Percentiles rank a stretch among this genome's conserved stretches.
phyloP scores from a whole-genome alignment of 1,140 invertebrate species.

The Penaeus vannamei region DNA sequence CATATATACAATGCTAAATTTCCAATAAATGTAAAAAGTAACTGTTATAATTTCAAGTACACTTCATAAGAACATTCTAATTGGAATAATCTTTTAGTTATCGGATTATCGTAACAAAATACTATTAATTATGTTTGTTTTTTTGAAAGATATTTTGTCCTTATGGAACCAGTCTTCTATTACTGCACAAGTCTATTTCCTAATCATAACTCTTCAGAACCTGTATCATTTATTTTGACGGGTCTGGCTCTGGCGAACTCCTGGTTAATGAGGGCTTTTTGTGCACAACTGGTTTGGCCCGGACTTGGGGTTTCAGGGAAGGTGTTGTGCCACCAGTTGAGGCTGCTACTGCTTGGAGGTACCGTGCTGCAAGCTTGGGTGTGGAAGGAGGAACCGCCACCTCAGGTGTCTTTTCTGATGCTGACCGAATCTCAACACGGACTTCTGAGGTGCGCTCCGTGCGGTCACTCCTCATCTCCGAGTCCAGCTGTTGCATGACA shows the following conservation, averaged over 20 bases:
- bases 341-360: slow-evolving; percentile 66
- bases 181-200: too few species aligned
- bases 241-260: slow-evolving; percentile 60
- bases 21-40: too few species aligned
- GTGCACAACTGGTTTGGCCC: slow-evolving; percentile 64
- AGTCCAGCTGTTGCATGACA: slow-evolving; percentile 58
- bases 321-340: slow-evolving; percentile 54
- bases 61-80: too few species aligned
- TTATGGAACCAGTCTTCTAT: too few species aligned
- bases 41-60: too few species aligned
- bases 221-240: slow-evolving; percentile 44
- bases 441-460: slow-evolving; percentile 45
- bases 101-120: too few species aligned
- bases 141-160: too few species aligned
- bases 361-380: slow-evolving; percentile 64
- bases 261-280: slow-evolving; percentile 64
- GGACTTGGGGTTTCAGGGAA: slow-evolving; percentile 57
- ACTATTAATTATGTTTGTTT: too few species aligned
- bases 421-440: slow-evolving; percentile 61
- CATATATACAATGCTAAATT: too few species aligned
- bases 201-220: too few species aligned
- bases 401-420: slow-evolving; percentile 61
- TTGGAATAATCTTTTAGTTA: too few species aligned
- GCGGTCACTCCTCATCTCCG: slow-evolving; percentile 49
- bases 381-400: slow-evolving; percentile 58